phyloP scores from a whole-genome alignment of 2,113 vertebrate species.

The Engystomops pustulosus region DNA sequence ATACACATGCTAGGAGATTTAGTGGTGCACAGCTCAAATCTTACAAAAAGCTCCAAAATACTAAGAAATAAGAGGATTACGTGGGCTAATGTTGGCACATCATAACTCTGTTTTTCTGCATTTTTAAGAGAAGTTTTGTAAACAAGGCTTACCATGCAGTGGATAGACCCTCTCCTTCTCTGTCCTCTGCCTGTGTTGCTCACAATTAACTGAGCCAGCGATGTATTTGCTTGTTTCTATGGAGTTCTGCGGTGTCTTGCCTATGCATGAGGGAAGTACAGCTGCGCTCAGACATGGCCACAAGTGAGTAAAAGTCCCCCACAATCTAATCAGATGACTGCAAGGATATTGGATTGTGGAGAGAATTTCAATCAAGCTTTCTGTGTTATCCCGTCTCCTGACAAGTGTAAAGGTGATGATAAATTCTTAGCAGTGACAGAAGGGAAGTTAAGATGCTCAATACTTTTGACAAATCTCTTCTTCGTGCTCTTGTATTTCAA shows the following conservation, averaged over 20 bases:
- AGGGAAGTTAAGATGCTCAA: conserved; percentile 1
- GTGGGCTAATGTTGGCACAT: conserved; percentile 7
- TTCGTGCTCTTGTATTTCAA: background rate
- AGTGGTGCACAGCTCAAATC: conserved; percentile 36
- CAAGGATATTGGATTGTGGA: conserved; percentile 31
- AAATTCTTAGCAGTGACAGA: background rate
- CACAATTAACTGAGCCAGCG: conserved; percentile 58
- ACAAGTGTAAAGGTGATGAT: conserved; percentile 22
- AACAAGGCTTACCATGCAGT: conserved; percentile 65
- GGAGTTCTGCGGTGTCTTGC: conserved; percentile 69
- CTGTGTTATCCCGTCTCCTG: background rate
- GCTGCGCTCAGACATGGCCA: conserved; percentile 64
- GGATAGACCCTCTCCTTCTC: conserved; percentile 35
- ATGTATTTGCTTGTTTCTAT: conserved; percentile 70
- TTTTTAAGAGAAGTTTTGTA: conserved; percentile 39
- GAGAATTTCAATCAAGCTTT: conserved; percentile 33
- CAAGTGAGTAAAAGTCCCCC: conserved; percentile 46
- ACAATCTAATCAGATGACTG: conserved; percentile 40
- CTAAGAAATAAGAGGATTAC: conserved; percentile 33
- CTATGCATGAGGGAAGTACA: conserved; percentile 70
- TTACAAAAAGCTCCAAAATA: conserved; percentile 38
- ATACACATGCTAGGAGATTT: conserved; percentile 30
- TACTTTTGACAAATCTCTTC: conserved; percentile 33
- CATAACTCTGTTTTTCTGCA: conserved; percentile 6
- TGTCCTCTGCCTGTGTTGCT: conserved; percentile 59